Evolutionary conservation across 2,888 invertebrate genomes (phyloP), one percentile per base, ranked within the genome.

Genomic region (Anthophora plumipes): DNA sequence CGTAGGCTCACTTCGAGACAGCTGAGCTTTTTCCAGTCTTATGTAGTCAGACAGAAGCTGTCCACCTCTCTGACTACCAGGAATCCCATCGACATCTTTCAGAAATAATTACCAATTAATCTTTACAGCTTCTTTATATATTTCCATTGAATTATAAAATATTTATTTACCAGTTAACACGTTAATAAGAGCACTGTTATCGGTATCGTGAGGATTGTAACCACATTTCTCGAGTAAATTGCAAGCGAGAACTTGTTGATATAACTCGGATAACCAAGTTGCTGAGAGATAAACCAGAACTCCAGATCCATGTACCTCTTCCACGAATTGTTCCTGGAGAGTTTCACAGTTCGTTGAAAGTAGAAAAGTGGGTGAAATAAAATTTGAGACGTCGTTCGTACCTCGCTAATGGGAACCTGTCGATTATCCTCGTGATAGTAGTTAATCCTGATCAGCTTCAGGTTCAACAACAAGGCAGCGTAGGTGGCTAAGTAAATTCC

Each of bases 401-500:
- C 95, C 93, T 95, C 95, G 72, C 94, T 94, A 43, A 95, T 91
- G 2, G 94, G 94, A 22, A 94, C 89, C 63, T 93, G 92, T 31
- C 93, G 91, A 54, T 91, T 92, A 41, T 94, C 93, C 69, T 94
- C 93, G 20, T 92, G 91, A 91, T 98, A 98, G 93, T 97, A 98
- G 68, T 96, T 96, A 54, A 95, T 95, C 78, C 96, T 95, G 63
- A 97, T 95, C 31, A 98, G 95, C 90, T 97, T 97, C 75, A 98
- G 94, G 90, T 97, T 98, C 0, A 99, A 94, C 59, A 97, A 94
- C 31, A 99, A 93, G 0, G 98, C 97, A 0, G 98, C 96, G 91
- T 98, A 98, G 0, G 98, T 97, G 0, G 98, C 97, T 82, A 98
- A 94, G 92, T 99, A 99, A 54, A 99, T 97, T 31, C 98, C 98